These are phyloP conservation scores for Lypha dubia DNA, from an alignment of 2,888 invertebrate species.

Conservation along the genomic window DNA sequence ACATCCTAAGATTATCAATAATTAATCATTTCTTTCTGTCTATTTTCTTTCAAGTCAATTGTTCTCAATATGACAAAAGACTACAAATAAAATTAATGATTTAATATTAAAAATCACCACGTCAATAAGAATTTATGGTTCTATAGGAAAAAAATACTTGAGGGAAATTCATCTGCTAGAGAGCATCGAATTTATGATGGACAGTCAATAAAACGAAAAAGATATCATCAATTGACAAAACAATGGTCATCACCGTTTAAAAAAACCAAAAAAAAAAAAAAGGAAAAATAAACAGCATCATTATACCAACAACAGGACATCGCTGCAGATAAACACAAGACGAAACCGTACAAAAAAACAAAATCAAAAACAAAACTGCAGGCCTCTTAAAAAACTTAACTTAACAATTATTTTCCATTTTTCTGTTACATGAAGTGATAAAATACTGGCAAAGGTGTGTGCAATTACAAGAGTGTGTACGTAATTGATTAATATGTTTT, in stretches of 20 bases:
- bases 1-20: slow-evolving; percentile 19
- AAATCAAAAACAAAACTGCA: no score
- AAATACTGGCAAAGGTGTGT: slow-evolving; percentile 29
- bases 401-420: slow-evolving; percentile 3
- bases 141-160: slow-evolving; percentile 12
- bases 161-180: slow-evolving; percentile 53
- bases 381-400: background rate
- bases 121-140: slow-evolving; percentile 38
- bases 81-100: slow-evolving; percentile 77
- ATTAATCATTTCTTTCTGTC: slow-evolving; percentile 61
- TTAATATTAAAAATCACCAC: slow-evolving; percentile 62
- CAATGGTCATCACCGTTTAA: slow-evolving; percentile 74
- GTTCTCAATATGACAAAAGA: slow-evolving; percentile 77
- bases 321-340: slow-evolving; percentile 63
- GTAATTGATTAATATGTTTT: slow-evolving; percentile 54
- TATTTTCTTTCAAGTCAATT: slow-evolving; percentile 56
- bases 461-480: slow-evolving; percentile 15
- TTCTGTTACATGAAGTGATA: slow-evolving; percentile 44
- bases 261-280: background rate
- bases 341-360: slow-evolving; percentile 13
- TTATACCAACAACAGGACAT: slow-evolving; percentile 80
- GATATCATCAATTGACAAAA: slow-evolving; percentile 80
- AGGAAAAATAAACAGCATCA: slow-evolving; percentile 70
- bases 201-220: slow-evolving; percentile 73
- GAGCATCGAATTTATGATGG: slow-evolving; percentile 43